Conservation (phyloP, 53 echinoderm and acorn worm species). For the Holothuria scabra region DNA sequence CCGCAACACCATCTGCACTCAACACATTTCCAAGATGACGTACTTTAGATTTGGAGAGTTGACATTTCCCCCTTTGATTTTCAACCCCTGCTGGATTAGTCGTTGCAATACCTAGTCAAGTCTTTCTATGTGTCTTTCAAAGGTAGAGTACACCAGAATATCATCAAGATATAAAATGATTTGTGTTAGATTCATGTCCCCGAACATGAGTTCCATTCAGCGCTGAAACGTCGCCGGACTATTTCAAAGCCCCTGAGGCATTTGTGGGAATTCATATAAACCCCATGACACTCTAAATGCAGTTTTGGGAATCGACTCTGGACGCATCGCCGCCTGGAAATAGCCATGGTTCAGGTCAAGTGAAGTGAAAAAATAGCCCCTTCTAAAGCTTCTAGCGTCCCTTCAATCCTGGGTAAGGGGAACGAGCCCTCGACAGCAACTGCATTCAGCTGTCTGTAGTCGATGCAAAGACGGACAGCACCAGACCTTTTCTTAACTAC, state of each 20-base stretch:
- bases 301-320: slow-evolving; percentile 49
- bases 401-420: slow-evolving; percentile 56
- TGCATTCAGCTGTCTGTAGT: slow-evolving; percentile 34
- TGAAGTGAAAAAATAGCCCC: slow-evolving; percentile 55
- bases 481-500: slow-evolving; percentile 56
- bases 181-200: slow-evolving; percentile 58
- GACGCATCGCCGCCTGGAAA: slow-evolving; percentile 55
- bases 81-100: slow-evolving; percentile 39
- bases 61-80: slow-evolving; percentile 58
- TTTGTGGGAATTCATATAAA: slow-evolving; percentile 37
- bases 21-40: slow-evolving; percentile 59
- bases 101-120: slow-evolving; percentile 48
- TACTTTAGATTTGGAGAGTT: slow-evolving; percentile 25
- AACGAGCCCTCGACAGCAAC: slow-evolving; percentile 47
- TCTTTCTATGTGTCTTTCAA: slow-evolving; percentile 53
- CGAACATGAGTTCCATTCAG: slow-evolving; percentile 42
- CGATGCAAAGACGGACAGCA: slow-evolving; percentile 52
- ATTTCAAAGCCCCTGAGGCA: slow-evolving; percentile 58
- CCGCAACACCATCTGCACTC: slow-evolving; percentile 38
- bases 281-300: slow-evolving; percentile 66
- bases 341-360: slow-evolving; percentile 56
- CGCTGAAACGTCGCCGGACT: slow-evolving; percentile 56
- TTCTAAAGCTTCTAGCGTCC: slow-evolving; percentile 55
- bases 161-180: slow-evolving; percentile 55
- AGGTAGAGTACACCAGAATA: slow-evolving; percentile 51